Base-by-base conservation (phyloP, 1,140 invertebrate species). In the Melipona quadrifasciata region DNA sequence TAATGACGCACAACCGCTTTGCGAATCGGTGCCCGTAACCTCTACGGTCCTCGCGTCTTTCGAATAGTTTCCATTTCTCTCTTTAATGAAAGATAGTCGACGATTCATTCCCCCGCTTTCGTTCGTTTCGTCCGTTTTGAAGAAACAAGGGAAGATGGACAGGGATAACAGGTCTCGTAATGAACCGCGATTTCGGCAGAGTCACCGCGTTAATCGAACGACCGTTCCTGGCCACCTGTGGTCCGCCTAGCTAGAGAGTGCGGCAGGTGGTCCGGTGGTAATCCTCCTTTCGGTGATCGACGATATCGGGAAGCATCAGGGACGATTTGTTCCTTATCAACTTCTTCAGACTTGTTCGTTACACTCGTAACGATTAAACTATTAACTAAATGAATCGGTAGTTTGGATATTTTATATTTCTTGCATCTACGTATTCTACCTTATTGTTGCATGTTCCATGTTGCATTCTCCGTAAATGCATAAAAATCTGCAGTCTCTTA, bases 151-250 rank as follows among this genome's bases (percentile, higher is more conserved):
- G 10, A 39, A 27, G 64, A 61, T 27, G 57, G 27, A 75, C 73
- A 68, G 79, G 82, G 78, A 84, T 87, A 80, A 74, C 71, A 68
- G 85, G 51, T 64, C 85, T 47, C 19, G 86, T 88, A 88, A 88
- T 81, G 71, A 87, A 88, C 21, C 82, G 68, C 68, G 55, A 73
- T 84, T 88, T 88, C 61, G 87, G 84, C 85, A 74, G 64, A 82
- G 85, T 85, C 81, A 85, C 58, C 78, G 74, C 67, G 82, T 89
- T 87, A 77, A 87, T 88, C 74, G 85, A 90, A 86, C 82, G 39
- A 86, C 85, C 82, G 77, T 86, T 73, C 31, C 82, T n/a, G 65
- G 70, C 83, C 82, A 85, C 87, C 80, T 81, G 82, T 84, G 84
- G 65, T 80, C 79, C 81, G 61, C 64, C 73, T 67, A 34, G 75